phyloP scores from a whole-genome alignment of 2,888 invertebrate species.

The Dicycla oo region DNA sequence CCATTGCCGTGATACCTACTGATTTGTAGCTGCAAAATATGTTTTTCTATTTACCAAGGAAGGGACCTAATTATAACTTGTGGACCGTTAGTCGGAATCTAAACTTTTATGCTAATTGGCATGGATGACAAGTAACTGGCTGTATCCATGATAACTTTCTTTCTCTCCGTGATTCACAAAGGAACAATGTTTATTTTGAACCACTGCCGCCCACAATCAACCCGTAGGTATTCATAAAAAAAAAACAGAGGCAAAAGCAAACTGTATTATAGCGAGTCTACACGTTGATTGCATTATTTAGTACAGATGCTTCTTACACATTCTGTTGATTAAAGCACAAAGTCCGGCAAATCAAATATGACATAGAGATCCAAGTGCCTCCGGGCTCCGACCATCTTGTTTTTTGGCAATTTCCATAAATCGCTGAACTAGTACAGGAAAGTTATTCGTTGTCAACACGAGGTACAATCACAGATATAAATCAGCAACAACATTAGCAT shows the following conservation, averaged over 20 bases:
- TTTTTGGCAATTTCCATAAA: conserved; percentile 62
- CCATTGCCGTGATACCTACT: not conserved
- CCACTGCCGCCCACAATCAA: conserved; percentile 21
- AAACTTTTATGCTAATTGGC: not conserved
- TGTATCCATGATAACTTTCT: not conserved
- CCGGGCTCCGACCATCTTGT: conserved; percentile 17
- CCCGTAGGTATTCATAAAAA: conserved; percentile 31
- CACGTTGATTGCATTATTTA: conserved; percentile 35
- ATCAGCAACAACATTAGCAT: conserved; percentile 67
- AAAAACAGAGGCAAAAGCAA: conserved; percentile 6
- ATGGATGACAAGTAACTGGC: not conserved
- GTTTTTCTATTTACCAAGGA: not conserved
- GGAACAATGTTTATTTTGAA: conserved; percentile 27
- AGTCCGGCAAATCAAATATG: conserved; percentile 39
- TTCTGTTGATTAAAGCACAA: conserved; percentile 7
- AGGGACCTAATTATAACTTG: not conserved
- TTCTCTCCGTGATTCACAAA: not conserved
- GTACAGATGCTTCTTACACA: conserved; percentile 13
- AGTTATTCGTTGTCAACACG: conserved; percentile 62
- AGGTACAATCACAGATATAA: conserved; percentile 65
- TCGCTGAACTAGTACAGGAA: conserved; percentile 54
- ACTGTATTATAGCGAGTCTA: conserved; percentile 1
- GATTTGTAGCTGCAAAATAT: not conserved
- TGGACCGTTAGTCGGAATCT: not conserved
- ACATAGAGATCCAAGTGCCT: conserved; percentile 10